Conservation (phyloP, 2,888 invertebrate species). For the Cataglyphis livida region DNA sequence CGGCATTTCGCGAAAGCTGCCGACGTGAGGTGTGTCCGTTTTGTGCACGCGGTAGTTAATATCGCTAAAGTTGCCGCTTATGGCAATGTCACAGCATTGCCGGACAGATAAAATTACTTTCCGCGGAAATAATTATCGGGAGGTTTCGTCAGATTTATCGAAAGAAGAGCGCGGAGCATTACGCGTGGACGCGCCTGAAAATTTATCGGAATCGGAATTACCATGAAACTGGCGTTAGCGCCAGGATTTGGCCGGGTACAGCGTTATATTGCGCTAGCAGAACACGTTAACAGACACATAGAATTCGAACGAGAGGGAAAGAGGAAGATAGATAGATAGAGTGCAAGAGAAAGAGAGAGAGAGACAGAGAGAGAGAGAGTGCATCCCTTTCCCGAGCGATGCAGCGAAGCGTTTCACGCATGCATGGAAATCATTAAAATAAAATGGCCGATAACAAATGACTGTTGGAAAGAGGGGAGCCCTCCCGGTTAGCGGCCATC, state of each 20-base stretch:
- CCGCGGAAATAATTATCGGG: constrained; percentile 59
- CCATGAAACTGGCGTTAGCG: constrained; percentile 74
- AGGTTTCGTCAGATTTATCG: constrained; percentile 70
- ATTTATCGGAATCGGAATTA: constrained; percentile 74
- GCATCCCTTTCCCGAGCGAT: constrained; percentile 79
- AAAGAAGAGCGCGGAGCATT: constrained; percentile 69
- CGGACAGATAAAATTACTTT: constrained; percentile 50
- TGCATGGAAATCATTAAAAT: constrained; percentile 86
- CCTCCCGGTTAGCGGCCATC: constrained; percentile 82
- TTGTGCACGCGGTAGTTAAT: constrained; percentile 19
- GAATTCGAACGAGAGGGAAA: constrained; percentile 58
- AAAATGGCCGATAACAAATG: constrained; percentile 86
- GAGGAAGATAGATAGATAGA: constrained; percentile 41
- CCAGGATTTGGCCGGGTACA: constrained; percentile 57
- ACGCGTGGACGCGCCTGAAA: constrained; percentile 61
- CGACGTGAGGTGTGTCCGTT: constrained; percentile 41
- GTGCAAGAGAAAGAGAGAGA: constrained; percentile 19
- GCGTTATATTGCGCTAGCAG: constrained; percentile 65
- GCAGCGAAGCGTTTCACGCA: constrained; percentile 85
- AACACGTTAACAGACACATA: constrained; percentile 67
- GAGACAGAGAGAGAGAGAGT: constrained; percentile 60
- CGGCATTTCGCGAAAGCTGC: constrained; percentile 39
- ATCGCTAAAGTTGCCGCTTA: not conserved
- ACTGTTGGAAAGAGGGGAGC: constrained; percentile 84
- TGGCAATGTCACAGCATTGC: not conserved